Evolutionary conservation across 2,797 vertebrate genomes (phyloP), one percentile per base, ranked within the genome.

Genomic region (Scarus forsteni): DNA sequence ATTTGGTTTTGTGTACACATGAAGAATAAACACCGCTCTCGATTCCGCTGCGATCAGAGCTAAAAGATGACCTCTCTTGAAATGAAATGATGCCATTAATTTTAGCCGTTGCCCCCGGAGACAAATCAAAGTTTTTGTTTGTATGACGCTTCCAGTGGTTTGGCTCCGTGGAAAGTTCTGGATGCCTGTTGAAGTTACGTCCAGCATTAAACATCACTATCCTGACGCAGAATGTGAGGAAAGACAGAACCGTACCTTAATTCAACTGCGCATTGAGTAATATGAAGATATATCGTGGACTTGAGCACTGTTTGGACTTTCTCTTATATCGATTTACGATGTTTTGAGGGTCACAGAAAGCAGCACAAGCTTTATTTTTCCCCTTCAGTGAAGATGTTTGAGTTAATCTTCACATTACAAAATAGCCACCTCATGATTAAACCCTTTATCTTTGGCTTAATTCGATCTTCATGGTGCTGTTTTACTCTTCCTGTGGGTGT

Each of bases 21-120:
- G 43, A 38, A 55, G 65, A 44, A 77, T 88, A 88, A 88, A 85
- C 85, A 81, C 44, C 40, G 48, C 77, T 83, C 86, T 73, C 66
- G 66, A 73, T 81, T 79, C 60, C 6, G 44, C 75, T 79, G 61
- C 40, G 73, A 77, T 77, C 61, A 10, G 35, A 55, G 63, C 48
- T 79, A 66, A 75, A 69, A 71, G 46, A 77, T 72, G 52, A 72
- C 35, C 76, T 46, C 60, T 65, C 79, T 62, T 78, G 57, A 63
- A 60, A 66, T 72, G 8, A 80, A 67, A 81, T 35, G 9, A 64
- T 10, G 14, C 63, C 63, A 83, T 85, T 76, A 38, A 70, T 89
- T 85, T 75, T 3, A 42, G 36, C 75, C 42, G 66, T 75, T 68
- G 10, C 44, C 69, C 62, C 39, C 15, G 39, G 34, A 73, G 63